A percentile compares a stretch with the other conserved stretches of the same genome.
These are phyloP conservation scores for Stylophora pistillata DNA, from an alignment of 64 coral and sea anemone genomes.

Conservation along the genomic window DNA sequence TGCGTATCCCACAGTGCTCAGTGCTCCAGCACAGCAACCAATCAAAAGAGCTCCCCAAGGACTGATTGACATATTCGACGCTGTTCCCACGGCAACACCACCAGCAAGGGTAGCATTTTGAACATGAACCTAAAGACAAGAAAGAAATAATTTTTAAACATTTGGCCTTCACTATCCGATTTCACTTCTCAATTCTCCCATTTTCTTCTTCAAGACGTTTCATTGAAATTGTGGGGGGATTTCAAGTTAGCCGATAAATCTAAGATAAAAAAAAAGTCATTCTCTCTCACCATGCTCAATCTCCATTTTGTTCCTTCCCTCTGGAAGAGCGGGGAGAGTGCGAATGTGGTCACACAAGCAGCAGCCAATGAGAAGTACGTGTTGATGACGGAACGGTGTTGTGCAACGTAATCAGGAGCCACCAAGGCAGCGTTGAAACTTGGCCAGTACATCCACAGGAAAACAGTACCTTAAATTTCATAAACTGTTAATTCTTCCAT, in stretches of 20 bases:
- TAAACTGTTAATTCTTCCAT: not conserved
- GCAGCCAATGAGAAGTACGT: slow-evolving; percentile 89
- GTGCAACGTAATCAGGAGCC: slow-evolving; percentile 70
- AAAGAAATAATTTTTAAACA: not conserved
- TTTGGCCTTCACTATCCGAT: not conserved
- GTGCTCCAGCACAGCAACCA: slow-evolving; percentile 65
- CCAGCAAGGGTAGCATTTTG: slow-evolving; percentile 94
- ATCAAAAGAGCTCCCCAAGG: slow-evolving; percentile 91
- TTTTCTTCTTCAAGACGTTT: not conserved
- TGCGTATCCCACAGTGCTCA: slow-evolving; percentile 83
- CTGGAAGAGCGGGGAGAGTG: slow-evolving; percentile 69
- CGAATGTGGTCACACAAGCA: slow-evolving; percentile 84
- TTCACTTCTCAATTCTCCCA: not conserved
- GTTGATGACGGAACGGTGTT: slow-evolving; percentile 90
- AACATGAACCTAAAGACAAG: slow-evolving; percentile 64
- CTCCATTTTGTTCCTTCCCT: slow-evolving; percentile 39
- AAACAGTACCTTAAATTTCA: slow-evolving; percentile 67
- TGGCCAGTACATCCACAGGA: slow-evolving; percentile 97
- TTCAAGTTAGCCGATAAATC: too few species aligned
- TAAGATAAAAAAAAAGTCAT: too few species aligned
- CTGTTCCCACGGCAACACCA: slow-evolving; percentile 92
- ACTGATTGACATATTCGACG: slow-evolving; percentile 83
- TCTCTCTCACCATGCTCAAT: slow-evolving; percentile 78
- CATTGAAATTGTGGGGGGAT: not conserved
- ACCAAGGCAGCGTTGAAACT: slow-evolving; percentile 90